Conservation (phyloP, 1,140 invertebrate genomes). For the Drosophila suzukii region DNA sequence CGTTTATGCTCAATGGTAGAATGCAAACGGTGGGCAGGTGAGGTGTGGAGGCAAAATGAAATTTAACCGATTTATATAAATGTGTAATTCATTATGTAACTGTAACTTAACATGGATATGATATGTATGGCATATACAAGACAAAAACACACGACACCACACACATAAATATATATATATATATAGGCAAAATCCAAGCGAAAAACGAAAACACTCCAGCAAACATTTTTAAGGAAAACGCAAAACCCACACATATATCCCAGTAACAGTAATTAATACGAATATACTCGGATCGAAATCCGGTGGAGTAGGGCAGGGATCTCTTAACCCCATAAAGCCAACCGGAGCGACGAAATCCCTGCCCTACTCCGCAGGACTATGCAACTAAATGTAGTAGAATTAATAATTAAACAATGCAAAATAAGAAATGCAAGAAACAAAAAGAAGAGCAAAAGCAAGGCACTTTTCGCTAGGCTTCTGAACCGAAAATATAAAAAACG, state of each 20-base stretch:
- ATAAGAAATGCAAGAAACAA: constrained; percentile 4
- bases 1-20: constrained; percentile 45
- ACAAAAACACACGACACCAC: constrained; percentile 26
- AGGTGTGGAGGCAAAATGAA: constrained; percentile 34
- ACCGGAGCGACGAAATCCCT: not conserved
- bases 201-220: constrained; percentile 38
- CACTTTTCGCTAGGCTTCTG: constrained; percentile 52
- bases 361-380: constrained; percentile 8
- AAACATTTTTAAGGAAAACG: constrained; percentile 44
- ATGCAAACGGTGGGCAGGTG: constrained; percentile 4
- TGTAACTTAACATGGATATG: constrained; percentile 75
- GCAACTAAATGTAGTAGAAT: constrained; percentile 51
- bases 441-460: constrained; percentile 36
- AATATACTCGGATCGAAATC: constrained; percentile 37
- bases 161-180: constrained; percentile 40
- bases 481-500: constrained; percentile 22
- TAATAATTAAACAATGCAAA: constrained; percentile 40
- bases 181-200: constrained; percentile 46
- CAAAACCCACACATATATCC: constrained; percentile 20
- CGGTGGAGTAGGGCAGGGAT: constrained; percentile 10
- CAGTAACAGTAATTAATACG: constrained; percentile 44
- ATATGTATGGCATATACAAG: constrained; percentile 64
- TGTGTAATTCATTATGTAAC: constrained; percentile 73
- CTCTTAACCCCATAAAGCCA: not conserved
- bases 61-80: constrained; percentile 55